A percentile compares a stretch with the other conserved stretches of the same genome.
Conservation (phyloP, 1,140 invertebrate genomes). For the Apis florea region DNA sequence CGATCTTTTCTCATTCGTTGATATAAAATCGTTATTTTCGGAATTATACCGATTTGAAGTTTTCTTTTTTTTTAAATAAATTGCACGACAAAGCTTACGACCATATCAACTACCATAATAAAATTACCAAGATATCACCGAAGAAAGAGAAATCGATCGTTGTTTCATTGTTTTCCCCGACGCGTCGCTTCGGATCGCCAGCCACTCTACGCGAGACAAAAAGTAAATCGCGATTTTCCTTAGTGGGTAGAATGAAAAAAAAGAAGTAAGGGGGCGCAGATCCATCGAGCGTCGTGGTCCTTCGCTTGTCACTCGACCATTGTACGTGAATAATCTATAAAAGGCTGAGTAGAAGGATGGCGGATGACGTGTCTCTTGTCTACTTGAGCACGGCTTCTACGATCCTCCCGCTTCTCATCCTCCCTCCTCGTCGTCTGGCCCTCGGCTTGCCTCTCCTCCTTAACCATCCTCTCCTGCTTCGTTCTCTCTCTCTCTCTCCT, state of each 20-base stretch:
- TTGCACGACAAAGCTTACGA: too few relatives aligned
- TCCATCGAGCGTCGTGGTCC: conserved; percentile 40
- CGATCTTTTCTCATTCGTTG: too few relatives aligned
- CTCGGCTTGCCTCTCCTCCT: conserved; percentile 44
- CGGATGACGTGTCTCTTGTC: conserved; percentile 78
- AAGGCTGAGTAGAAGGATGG: conserved; percentile 76
- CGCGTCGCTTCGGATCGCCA: not conserved
- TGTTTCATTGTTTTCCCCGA: not conserved
- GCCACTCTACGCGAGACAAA: not conserved
- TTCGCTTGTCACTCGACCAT: conserved; percentile 73
- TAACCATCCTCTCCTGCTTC: conserved; percentile 48
- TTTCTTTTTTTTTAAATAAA: too few relatives aligned
- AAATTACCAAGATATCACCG: too few relatives aligned
- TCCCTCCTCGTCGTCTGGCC: conserved; percentile 38
- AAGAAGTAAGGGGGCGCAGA: not conserved
- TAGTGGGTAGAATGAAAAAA: conserved; percentile 43
- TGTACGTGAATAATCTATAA: conserved; percentile 80
- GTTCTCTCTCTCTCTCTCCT: not conserved
- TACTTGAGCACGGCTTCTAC: conserved; percentile 79
- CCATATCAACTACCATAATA: too few relatives aligned
- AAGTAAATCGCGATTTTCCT: conserved; percentile 41
- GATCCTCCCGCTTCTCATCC: conserved; percentile 76
- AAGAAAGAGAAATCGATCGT: not conserved
- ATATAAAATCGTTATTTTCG: too few relatives aligned
- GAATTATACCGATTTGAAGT: too few relatives aligned